Evolutionary conservation across 2,113 vertebrate genomes (phyloP), one percentile per base, ranked within the genome.

Genomic region (Cyprinodon brontotheroides): DNA sequence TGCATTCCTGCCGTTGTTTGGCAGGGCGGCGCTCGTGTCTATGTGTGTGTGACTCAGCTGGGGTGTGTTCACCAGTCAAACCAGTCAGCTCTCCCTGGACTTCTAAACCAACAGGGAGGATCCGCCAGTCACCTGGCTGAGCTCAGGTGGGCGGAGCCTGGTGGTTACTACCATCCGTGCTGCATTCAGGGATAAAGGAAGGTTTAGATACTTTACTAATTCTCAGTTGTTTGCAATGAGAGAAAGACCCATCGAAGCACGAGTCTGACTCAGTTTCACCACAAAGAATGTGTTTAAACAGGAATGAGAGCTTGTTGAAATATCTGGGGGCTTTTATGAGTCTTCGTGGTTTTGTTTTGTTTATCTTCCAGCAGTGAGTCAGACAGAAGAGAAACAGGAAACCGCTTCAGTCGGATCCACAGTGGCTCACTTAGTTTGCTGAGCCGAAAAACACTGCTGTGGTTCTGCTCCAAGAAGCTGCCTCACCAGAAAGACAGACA

Each of bases 1-100:
- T 76, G 57, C 88, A 91, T 93, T 92, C 90, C 82, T 91, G 48
- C 47, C 84, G 84, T 90, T 88, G 76, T 87, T 67, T 62, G 36
- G 41, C 50, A 74, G 70, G 68, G 79, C 22, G 0, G 61, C 11
- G 6, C 57, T 59, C 45, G 0, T 4, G 13, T 13, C 22, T 29
- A 47, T 10, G 22, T 40, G 65, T 57, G 59, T 78, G 22, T 41
- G 70, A 88, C 37, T 90, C 87, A 92, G 78, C 13, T 3, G 7
- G 88, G 79, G 77, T 57, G 76, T 78, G 79, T 48, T 3, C 37
- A 61, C 86, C 63, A 38, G 86, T 81, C 66, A 4, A 37, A 85
- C 85, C 78, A 38, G 62, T 45, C 12, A 0, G 41, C 17, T 57
- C 48, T 50, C 43, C 0, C 47, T 6, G 50, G 39, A 39, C 48